phyloP scores from a whole-genome alignment of 2,797 vertebrate genomes.

The Tadarida brasiliensis region DNA sequence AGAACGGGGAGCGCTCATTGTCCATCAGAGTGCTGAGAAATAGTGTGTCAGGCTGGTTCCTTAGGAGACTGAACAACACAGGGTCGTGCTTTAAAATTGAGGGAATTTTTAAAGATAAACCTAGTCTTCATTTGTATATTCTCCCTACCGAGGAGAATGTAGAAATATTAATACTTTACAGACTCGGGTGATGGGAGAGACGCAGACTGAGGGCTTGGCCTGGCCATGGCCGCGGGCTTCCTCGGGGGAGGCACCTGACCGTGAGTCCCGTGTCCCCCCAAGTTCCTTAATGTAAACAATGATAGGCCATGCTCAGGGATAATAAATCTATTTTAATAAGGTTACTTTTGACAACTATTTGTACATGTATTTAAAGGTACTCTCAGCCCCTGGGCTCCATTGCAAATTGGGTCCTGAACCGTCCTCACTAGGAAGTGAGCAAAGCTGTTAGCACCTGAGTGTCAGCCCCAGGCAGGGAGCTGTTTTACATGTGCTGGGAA shows the following conservation, averaged over 20 bases:
- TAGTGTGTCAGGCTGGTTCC: not conserved
- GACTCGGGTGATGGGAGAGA: not conserved
- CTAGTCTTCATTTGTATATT: not conserved
- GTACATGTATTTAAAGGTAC: constrained; percentile 81
- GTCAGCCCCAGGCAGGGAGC: constrained; percentile 66
- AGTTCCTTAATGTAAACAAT: not conserved
- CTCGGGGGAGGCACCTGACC: not conserved
- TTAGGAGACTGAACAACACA: not conserved
- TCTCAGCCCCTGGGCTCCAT: constrained; percentile 66
- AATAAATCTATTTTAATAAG: constrained; percentile 86
- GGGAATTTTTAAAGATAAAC: not conserved
- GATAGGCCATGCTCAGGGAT: constrained; percentile 72
- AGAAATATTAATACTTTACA: not conserved
- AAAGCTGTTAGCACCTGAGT: constrained; percentile 74
- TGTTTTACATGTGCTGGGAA: constrained; percentile 67
- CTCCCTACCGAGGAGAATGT: not conserved
- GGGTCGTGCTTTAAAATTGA: not conserved
- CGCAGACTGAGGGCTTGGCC: not conserved
- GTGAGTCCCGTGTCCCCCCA: fast-evolving
- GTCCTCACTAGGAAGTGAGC: constrained; percentile 74
- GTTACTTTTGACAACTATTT: constrained; percentile 80
- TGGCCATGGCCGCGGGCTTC: too few species aligned
- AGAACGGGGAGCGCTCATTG: not conserved
- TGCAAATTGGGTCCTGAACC: constrained; percentile 74
- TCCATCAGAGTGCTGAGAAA: not conserved